A percentile compares a stretch with the other conserved stretches of the same genome.
Conservation (phyloP, 2,113 vertebrate genomes). For the Corythaixoides concolor region DNA sequence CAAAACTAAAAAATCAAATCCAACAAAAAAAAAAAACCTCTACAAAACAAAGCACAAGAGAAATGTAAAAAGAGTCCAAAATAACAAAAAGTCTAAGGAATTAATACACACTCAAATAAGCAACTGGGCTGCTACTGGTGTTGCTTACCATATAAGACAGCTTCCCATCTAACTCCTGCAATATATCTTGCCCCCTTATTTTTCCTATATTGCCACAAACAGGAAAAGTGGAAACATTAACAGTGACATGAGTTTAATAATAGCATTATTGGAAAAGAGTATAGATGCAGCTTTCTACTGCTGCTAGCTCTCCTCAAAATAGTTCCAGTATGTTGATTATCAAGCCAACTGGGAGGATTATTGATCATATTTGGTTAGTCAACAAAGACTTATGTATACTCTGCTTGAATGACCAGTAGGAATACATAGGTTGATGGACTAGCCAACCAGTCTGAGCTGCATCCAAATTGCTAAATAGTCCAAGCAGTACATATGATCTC, state of each 20-base stretch:
- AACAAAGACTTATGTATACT: rapidly evolving
- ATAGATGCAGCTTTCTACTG: neutral
- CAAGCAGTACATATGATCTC: neutral
- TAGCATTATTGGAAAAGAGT: neutral
- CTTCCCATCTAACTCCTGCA: neutral
- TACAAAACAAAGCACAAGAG: neutral
- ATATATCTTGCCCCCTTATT: neutral
- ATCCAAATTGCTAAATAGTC: neutral
- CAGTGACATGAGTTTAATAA: neutral
- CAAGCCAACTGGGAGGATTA: neutral
- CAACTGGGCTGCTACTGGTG: neutral
- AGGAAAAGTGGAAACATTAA: neutral
- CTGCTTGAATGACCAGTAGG: neutral
- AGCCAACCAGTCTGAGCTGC: neutral
- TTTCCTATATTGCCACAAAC: neutral
- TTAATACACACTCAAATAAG: neutral
- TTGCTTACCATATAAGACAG: neutral
- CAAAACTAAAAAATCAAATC: neutral
- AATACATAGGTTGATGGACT: neutral
- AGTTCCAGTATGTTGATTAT: neutral
- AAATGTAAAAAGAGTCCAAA: neutral
- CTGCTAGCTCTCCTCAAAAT: neutral
- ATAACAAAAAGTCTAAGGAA: neutral
- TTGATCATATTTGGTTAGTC: neutral
- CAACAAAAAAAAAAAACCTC: rapidly evolving